Evolutionary conservation across 2,888 invertebrate species (phyloP).

Genomic region (Meghimatium bilineatum): DNA sequence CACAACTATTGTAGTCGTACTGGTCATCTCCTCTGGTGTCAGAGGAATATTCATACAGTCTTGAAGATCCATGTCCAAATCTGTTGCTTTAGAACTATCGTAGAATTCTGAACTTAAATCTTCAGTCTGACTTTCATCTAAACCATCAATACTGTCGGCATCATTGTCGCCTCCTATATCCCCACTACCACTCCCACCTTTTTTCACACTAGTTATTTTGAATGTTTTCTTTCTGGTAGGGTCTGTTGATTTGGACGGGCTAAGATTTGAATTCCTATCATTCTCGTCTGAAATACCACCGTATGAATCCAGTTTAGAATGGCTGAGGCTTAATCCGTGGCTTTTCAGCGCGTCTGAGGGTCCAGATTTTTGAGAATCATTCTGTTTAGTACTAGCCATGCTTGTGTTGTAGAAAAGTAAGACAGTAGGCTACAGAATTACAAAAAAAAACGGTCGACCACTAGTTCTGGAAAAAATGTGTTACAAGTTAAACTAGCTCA

Average conservation of each 20-base stretch:
- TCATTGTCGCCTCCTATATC: slow-evolving; percentile 72
- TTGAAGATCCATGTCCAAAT: slow-evolving; percentile 75
- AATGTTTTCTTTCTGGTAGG: slow-evolving; percentile 91
- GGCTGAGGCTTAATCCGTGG: neutral
- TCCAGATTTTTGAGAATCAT: neutral
- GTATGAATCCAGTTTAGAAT: slow-evolving; percentile 28
- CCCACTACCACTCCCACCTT: slow-evolving; percentile 59
- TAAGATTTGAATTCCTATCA: slow-evolving; percentile 42
- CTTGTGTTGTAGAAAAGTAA: neutral
- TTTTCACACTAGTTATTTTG: slow-evolving; percentile 90
- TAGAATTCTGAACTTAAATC: slow-evolving; percentile 81
- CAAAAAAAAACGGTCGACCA: slow-evolving; percentile 6
- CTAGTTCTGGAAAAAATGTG: neutral
- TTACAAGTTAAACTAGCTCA: neutral
- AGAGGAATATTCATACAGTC: slow-evolving; percentile 61
- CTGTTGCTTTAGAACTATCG: slow-evolving; percentile 87
- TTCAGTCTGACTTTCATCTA: slow-evolving; percentile 94
- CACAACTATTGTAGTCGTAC: slow-evolving; percentile 45
- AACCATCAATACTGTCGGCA: slow-evolving; percentile 87
- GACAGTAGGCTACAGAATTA: neutral
- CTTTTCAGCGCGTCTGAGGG: neutral
- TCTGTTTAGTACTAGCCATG: slow-evolving; percentile 37
- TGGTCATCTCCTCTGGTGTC: slow-evolving; percentile 74
- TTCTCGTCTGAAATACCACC: slow-evolving; percentile 38
- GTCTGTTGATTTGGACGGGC: slow-evolving; percentile 52